These are phyloP conservation scores for Gambelia wislizenii DNA, from an alignment of 2,797 vertebrate species.

Conservation along the genomic window DNA sequence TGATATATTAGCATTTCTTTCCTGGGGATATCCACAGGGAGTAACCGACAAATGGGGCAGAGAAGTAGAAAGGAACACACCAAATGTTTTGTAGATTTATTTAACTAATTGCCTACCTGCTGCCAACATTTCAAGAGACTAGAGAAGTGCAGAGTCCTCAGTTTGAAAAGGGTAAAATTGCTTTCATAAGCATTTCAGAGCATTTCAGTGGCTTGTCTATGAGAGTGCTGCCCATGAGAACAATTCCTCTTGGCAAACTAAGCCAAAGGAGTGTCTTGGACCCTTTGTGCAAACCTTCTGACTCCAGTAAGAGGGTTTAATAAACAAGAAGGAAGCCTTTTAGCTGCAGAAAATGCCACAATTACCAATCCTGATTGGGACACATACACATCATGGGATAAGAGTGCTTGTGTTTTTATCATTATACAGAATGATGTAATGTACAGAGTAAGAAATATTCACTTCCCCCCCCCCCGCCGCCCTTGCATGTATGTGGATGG, in stretches of 20 bases:
- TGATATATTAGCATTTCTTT: slow-evolving; percentile 7
- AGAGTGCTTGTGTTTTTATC: neutral
- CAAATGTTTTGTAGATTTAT: neutral
- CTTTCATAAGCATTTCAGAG: neutral
- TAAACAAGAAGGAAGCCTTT: neutral
- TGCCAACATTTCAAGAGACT: slow-evolving; percentile 2
- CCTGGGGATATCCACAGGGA: slow-evolving; percentile 7
- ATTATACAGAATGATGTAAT: neutral
- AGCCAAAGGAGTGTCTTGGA: neutral
- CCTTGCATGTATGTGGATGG: too few species aligned
- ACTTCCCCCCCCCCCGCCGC: too few species aligned
- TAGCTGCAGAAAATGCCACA: neutral
- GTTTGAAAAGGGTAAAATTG: neutral
- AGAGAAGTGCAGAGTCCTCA: neutral
- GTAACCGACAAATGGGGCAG: neutral
- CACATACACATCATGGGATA: neutral
- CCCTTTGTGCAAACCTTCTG: neutral
- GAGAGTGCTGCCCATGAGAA: neutral
- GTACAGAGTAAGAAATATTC: neutral
- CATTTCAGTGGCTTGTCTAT: neutral
- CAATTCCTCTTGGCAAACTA: neutral
- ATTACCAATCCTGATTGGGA: neutral
- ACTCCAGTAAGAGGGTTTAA: too few species aligned
- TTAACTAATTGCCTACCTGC: slow-evolving; percentile 18
- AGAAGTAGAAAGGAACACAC: neutral